Conservation (phyloP, 2,888 invertebrate genomes). For the Lasioglossum marginatum region DNA sequence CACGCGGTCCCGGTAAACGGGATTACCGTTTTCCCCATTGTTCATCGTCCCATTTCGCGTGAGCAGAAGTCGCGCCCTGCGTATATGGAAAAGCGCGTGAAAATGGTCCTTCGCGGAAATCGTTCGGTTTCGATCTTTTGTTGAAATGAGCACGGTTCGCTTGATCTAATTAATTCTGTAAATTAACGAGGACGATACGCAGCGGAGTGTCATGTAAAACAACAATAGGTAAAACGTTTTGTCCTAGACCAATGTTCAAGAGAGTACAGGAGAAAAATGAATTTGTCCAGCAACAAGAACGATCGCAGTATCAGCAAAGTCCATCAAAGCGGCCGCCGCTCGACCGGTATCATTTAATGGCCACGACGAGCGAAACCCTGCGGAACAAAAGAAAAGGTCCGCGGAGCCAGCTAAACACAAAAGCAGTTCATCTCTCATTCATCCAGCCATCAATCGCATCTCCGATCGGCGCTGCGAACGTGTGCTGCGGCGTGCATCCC, state of each 20-base stretch:
- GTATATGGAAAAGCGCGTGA: not conserved
- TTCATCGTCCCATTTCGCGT: not conserved
- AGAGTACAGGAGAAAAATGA: not conserved
- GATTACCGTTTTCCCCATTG: constrained; percentile 19
- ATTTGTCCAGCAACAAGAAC: not conserved
- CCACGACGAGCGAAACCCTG: not conserved
- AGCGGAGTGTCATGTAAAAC: too few relatives aligned
- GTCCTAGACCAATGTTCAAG: not conserved
- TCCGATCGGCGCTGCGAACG: not conserved
- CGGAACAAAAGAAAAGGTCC: not conserved
- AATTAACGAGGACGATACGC: not conserved
- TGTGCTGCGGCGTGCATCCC: not conserved
- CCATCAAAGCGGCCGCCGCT: not conserved
- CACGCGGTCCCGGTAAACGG: constrained; percentile 12
- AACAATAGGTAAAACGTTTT: not conserved
- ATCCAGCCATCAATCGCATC: constrained; percentile 17
- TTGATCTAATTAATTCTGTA: not conserved
- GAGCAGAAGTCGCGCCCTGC: not conserved
- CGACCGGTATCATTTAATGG: constrained; percentile 2
- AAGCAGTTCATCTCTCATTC: constrained; percentile 15
- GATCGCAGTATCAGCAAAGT: not conserved
- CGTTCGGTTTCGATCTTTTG: not conserved
- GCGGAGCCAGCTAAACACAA: not conserved
- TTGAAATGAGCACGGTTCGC: not conserved
- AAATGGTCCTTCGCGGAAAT: not conserved